A percentile compares a stretch with the other conserved stretches of the same genome.
Conservation (phyloP, 1,140 invertebrate species). For the Lordiphosa mommai region DNA sequence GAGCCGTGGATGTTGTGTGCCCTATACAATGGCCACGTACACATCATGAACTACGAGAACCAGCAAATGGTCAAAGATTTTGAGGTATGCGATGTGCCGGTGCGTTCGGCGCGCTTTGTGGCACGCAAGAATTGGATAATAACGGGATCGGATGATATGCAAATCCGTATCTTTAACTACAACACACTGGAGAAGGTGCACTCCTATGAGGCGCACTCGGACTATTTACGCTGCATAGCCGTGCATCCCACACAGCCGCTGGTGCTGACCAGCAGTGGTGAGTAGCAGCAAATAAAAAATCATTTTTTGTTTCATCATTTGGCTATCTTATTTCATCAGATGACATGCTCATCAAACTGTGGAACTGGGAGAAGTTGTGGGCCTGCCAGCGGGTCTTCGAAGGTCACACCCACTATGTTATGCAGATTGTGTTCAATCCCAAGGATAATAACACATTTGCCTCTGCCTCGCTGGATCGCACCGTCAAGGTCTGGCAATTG, state of each 20-base stretch:
- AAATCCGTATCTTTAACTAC: conserved; percentile 98
- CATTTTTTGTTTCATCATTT: conserved; percentile 8
- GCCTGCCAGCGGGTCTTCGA: conserved; percentile 98
- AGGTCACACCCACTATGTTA: conserved; percentile 99
- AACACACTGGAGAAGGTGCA: conserved; percentile 98
- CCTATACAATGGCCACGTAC: conserved; percentile 98
- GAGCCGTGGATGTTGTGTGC: conserved; percentile 99
- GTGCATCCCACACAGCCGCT: conserved; percentile 99
- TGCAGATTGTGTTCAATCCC: conserved; percentile 99
- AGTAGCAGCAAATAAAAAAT: conserved; percentile 80
- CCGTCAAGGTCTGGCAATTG: conserved; percentile 98
- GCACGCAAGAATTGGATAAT: conserved; percentile 99
- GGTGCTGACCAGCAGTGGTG: conserved; percentile 95
- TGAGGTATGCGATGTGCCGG: conserved; percentile 96
- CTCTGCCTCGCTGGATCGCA: conserved; percentile 97
- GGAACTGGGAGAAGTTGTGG: conserved; percentile 99
- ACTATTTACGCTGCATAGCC: conserved; percentile 97
- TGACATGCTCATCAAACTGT: conserved; percentile 99
- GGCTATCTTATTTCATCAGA: conserved; percentile 79
- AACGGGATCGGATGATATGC: conserved; percentile 98
- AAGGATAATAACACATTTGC: conserved; percentile 99
- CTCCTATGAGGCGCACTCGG: conserved; percentile 98
- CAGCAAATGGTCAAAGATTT: conserved; percentile 83
- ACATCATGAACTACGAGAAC: conserved; percentile 99
- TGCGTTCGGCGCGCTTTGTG: conserved; percentile 97